A percentile compares a stretch with the other conserved stretches of the same genome.
These are phyloP conservation scores for Chascanopsetta lugubris DNA, from an alignment of 2,113 vertebrate species.

Conservation along the genomic window DNA sequence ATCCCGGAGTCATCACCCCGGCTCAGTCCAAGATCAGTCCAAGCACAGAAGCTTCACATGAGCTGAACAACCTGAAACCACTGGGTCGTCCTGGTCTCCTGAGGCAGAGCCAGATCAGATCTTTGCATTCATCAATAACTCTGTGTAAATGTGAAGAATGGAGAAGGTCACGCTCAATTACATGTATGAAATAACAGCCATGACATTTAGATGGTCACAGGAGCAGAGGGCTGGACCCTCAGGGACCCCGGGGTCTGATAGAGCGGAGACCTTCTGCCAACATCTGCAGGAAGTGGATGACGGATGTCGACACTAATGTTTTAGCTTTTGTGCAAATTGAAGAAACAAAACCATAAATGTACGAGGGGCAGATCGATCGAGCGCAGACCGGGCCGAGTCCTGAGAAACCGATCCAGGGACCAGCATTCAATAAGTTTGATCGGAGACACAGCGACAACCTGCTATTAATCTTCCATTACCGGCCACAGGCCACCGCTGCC, in stretches of 20 bases:
- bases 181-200: conserved; percentile 60
- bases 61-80: conserved; percentile 11
- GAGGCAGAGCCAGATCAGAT: conserved; percentile 27
- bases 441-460: conserved; percentile 49
- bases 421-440: conserved; percentile 69
- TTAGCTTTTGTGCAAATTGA: conserved; percentile 73
- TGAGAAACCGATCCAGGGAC: conserved; percentile 67
- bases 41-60: background rate
- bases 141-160: conserved; percentile 40
- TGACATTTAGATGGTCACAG: conserved; percentile 61
- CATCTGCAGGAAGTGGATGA: conserved; percentile 57
- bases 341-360: conserved; percentile 79
- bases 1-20: conserved; percentile 3
- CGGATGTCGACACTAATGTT: conserved; percentile 64
- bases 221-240: conserved; percentile 36
- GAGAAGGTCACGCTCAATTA: conserved; percentile 70
- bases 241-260: conserved; percentile 25
- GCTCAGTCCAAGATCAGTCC: background rate
- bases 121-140: conserved; percentile 46
- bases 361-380: conserved; percentile 68
- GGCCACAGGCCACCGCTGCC: conserved; percentile 49
- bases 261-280: conserved; percentile 32
- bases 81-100: background rate
- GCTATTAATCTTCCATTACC: conserved; percentile 67
- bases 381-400: conserved; percentile 55